Evolutionary conservation across 2,113 vertebrate species (phyloP), one percentile per base, ranked within the genome.

Genomic region (Macrotus californicus): DNA sequence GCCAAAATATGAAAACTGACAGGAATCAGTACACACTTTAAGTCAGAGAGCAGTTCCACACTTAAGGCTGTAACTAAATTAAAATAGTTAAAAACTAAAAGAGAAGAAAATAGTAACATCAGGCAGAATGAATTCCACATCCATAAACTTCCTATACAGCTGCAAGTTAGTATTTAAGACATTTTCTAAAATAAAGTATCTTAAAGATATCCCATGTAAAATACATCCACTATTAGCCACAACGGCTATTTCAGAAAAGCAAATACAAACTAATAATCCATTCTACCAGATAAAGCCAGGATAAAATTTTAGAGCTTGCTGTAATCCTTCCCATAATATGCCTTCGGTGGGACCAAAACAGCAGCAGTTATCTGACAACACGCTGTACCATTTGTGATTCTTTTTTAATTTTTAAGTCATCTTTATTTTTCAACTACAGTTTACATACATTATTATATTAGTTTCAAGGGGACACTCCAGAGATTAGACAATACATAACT

Each of bases 241-340:
- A 66, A 72, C 22, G 41, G 54, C 41, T 87, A 93, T 34, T 95
- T 95, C 75, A 92, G 21, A 94, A 72, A 94, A 46, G 43, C 48
- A 97, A 89, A 83, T 81, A 89, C 70, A 87, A 94, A 87, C 61
- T 72, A 81, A 73, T 87, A 77, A 86, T 34, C 26, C 88, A 48
- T 81, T 75, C 72, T 80, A 77, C 61, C 29, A 77, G 64, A 69
- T n/a, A 89, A 87, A 82, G n/a, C 69, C 5, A 83, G 24, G 43
- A 39, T 0, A 59, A 24, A 72, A 90, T 46, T 69, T 69, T 66
- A 46, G 36, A 93, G 46, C 46, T 76, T 79, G 36, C 14, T 39
- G 66, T 59, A 66, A 86, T 72, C 52, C 80, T 66, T 56, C n/a
- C 36, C 31, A 79, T 46, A 16, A 26, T 34, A 10, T 52, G 19